These are phyloP conservation scores for Gymnoscopelus microlampas DNA, from an alignment of 2,797 vertebrate genomes.

Conservation along the genomic window DNA sequence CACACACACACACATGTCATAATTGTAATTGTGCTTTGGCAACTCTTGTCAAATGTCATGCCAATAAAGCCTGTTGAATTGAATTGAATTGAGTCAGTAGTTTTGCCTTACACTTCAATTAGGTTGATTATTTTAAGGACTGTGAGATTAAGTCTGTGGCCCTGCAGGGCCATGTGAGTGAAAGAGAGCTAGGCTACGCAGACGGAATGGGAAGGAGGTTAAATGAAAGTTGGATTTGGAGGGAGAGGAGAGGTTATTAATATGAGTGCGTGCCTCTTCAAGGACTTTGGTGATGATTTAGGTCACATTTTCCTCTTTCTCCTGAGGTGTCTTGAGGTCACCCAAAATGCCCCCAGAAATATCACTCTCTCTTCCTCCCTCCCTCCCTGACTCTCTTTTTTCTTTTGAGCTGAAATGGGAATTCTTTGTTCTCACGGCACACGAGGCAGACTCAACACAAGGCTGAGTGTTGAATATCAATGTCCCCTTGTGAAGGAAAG, in stretches of 20 bases:
- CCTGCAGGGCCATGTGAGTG: slow-evolving; percentile 53
- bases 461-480: not conserved
- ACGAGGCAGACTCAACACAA: not conserved
- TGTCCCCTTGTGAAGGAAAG: not conserved
- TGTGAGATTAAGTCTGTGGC: slow-evolving; percentile 68
- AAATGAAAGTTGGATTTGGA: slow-evolving; percentile 51
- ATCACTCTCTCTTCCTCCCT: slow-evolving; percentile 1
- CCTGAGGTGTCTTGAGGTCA: slow-evolving; percentile 57
- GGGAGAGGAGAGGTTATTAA: slow-evolving; percentile 60
- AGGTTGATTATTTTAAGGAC: slow-evolving; percentile 76
- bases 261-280: slow-evolving; percentile 56
- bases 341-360: slow-evolving; percentile 37
- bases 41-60: too few species aligned
- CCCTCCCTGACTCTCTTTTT: not conserved
- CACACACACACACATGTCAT: not conserved
- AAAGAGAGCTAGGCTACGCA: slow-evolving; percentile 41
- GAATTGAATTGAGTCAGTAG: slow-evolving; percentile 34
- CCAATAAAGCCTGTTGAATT: too few species aligned
- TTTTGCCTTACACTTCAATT: slow-evolving; percentile 63
- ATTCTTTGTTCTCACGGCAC: slow-evolving; percentile 26
- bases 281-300: slow-evolving; percentile 68
- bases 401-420: slow-evolving; percentile 30
- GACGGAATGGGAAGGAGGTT: slow-evolving; percentile 42
- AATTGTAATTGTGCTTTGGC: too few species aligned
- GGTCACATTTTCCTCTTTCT: slow-evolving; percentile 68